These are phyloP conservation scores for Carettochelys insculpta DNA, from an alignment of 2,113 vertebrate genomes.

Conservation along the genomic window DNA sequence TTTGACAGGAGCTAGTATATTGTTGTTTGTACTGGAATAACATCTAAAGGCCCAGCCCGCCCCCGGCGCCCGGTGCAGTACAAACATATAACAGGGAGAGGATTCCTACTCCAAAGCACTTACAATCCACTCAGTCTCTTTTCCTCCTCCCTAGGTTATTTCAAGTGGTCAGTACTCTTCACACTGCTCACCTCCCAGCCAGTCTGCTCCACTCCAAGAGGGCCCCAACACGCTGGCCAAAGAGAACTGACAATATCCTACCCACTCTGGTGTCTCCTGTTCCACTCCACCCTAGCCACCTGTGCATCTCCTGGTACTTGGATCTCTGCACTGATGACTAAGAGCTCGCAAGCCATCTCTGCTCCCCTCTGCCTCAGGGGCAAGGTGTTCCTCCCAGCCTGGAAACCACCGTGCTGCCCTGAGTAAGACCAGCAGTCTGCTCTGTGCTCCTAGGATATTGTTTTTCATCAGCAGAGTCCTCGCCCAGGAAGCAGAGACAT, in stretches of 20 bases:
- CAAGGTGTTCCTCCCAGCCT: not conserved
- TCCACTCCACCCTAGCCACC: not conserved
- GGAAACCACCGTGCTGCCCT: not conserved
- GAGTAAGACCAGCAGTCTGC: not conserved
- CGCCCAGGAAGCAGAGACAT: not conserved
- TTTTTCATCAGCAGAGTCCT: not conserved
- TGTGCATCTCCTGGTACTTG: not conserved
- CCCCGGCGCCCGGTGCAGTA: not conserved
- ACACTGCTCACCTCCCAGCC: not conserved
- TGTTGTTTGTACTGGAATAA: not conserved
- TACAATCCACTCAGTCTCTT: not conserved
- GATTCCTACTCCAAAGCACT: not conserved
- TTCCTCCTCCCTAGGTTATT: not conserved
- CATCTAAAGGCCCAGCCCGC: not conserved
- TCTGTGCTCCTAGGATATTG: accelerated
- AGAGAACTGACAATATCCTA: not conserved
- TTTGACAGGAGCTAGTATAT: not conserved
- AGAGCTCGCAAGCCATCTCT: accelerated
- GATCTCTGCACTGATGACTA: not conserved
- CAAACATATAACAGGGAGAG: not conserved
- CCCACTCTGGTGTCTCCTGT: not conserved
- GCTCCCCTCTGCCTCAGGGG: accelerated
- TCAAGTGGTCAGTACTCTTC: conserved; percentile 27
- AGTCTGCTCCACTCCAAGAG: not conserved
- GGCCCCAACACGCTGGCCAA: not conserved